Percentiles rank a stretch among this genome's conserved stretches.
Evolutionary conservation across 2,888 invertebrate genomes (phyloP).

Genomic region (Desoria tigrina): DNA sequence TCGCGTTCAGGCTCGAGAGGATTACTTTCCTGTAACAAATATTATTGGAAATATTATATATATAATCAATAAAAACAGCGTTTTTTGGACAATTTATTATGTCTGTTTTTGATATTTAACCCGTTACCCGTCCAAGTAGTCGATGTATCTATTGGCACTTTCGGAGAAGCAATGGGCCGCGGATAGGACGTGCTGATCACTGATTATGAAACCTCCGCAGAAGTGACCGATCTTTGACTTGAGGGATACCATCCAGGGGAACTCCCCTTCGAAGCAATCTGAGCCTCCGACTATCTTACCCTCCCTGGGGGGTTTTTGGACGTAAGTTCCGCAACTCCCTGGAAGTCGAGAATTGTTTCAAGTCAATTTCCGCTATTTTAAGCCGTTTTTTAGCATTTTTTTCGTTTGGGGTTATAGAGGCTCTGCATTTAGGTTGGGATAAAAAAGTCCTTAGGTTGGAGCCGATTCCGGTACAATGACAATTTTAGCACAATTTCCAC

Average conservation of each 20-base stretch:
- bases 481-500: too few relatives aligned
- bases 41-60: background rate
- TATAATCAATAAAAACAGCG: too few relatives aligned
- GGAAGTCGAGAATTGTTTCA: background rate
- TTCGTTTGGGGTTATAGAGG: too few relatives aligned
- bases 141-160: constrained; percentile 19
- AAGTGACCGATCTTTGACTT: constrained; percentile 38
- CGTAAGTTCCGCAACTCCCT: constrained; percentile 6
- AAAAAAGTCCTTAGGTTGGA: too few relatives aligned
- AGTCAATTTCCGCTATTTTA: background rate
- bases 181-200: constrained; percentile 23
- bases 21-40: constrained; percentile 21
- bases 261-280: constrained; percentile 29
- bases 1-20: constrained; percentile 26
- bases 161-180: constrained; percentile 40
- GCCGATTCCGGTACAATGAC: too few relatives aligned
- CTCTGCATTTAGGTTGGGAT: too few relatives aligned
- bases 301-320: background rate
- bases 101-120: too few relatives aligned
- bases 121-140: constrained; percentile 23
- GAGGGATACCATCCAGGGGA: constrained; percentile 39
- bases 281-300: constrained; percentile 35
- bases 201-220: constrained; percentile 34
- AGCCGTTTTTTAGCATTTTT: too few relatives aligned
- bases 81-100: background rate